Percentiles rank a stretch among this genome's conserved stretches.
phyloP scores from a whole-genome alignment of 2,797 vertebrate genomes.

The Oreonectes daqikongensis region DNA sequence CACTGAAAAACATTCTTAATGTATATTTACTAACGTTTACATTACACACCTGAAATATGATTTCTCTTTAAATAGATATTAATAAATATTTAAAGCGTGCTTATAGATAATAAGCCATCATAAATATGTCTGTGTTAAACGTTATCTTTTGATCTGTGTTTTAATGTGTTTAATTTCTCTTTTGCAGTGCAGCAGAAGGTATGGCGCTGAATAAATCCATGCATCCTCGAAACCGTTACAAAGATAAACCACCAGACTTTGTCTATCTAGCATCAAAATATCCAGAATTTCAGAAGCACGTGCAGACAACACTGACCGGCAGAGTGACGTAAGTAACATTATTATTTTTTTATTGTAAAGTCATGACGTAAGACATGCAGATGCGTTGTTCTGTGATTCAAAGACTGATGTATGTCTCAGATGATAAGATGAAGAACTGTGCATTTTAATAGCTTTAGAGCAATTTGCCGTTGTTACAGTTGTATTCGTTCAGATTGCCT shows the following conservation, averaged over 20 bases:
- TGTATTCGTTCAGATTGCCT: neutral
- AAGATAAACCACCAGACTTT: conserved; percentile 90
- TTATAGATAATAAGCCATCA: neutral
- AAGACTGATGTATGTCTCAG: neutral
- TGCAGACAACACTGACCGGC: conserved; percentile 82
- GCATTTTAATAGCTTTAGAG: neutral
- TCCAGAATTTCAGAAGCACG: conserved; percentile 86
- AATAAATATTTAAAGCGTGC: too few relatives aligned
- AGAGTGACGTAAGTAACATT: conserved; percentile 80
- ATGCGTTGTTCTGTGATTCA: too few relatives aligned
- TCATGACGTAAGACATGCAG: neutral
- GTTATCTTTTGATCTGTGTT: neutral
- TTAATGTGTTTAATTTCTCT: conserved; percentile 19
- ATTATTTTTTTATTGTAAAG: neutral
- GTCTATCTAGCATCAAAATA: conserved; percentile 87
- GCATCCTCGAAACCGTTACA: conserved; percentile 90
- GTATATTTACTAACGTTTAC: neutral
- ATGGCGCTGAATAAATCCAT: conserved; percentile 90
- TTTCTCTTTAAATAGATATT: too few relatives aligned
- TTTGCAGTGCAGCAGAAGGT: conserved; percentile 58
- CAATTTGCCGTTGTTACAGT: neutral
- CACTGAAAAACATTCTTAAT: neutral
- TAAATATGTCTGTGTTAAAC: neutral
- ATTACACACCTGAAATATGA: neutral
- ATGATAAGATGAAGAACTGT: neutral